Evolutionary conservation across 2,888 invertebrate genomes (phyloP).

Genomic region (Idaea dimidiata): DNA sequence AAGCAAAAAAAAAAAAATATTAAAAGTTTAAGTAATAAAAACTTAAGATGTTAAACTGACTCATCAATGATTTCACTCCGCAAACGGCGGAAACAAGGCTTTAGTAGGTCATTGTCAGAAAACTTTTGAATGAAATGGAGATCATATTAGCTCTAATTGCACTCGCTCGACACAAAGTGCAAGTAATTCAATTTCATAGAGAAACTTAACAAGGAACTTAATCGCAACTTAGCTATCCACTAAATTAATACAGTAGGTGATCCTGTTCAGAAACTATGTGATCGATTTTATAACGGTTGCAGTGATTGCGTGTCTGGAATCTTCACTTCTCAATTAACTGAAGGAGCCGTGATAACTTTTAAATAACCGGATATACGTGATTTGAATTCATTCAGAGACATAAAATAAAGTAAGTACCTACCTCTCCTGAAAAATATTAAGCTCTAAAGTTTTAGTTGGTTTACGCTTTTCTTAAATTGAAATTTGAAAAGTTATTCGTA

Average conservation of each 20-base stretch:
- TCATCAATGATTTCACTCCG: no score
- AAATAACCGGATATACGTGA: conserved; percentile 16
- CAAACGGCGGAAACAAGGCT: no score
- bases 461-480: not conserved
- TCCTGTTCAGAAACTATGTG: not conserved
- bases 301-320: conserved; percentile 19
- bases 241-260: not conserved
- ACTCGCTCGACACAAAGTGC: not conserved
- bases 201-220: not conserved
- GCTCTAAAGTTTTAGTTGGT: not conserved
- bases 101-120: no score
- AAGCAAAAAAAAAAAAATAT: no score
- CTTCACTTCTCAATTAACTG: conserved; percentile 11
- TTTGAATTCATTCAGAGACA: conserved; percentile 9
- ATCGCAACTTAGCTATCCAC: conserved; percentile 8
- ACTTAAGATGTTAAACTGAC: no score
- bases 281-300: conserved; percentile 12
- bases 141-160: not conserved
- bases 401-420: conserved; percentile 4
- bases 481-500: not conserved
- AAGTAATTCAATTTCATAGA: not conserved
- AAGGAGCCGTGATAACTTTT: conserved; percentile 18
- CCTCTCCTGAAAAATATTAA: conserved; percentile 4
- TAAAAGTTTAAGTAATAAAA: no score
- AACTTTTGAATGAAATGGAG: not conserved